Evolutionary conservation across 64 coral and sea anemone genomes (phyloP), one percentile per base, ranked within the genome.

Genomic region (Porites lutea): DNA sequence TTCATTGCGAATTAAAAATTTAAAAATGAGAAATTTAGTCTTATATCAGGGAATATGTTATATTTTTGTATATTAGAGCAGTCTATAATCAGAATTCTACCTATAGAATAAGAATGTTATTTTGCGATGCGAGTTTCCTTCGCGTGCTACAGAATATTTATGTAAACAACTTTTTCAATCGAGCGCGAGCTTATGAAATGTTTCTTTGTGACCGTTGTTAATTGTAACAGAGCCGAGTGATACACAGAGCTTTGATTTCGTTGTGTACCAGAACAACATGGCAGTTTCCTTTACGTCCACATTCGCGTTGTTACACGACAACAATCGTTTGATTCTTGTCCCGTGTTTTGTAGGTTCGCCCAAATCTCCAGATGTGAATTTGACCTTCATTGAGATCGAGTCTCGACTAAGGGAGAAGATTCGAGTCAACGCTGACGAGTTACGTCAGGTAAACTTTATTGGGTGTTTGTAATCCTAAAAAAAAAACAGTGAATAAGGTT

Each of bases 361-460:
- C 21, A 85, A 88, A 43, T 94, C 92, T 73, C 82, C 92, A 81
- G 87, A 97, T 27, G 55, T 77, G 43, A 88, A 97, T 22, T 65
- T 97, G 64, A 97, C 92, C 53, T 90, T 77, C 5, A 97, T 97
- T 15, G 95, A 97, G 87, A 79, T 97, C 21, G 95, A 97, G n/a
- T 97, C 95, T 10, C 51, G 93, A 51, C 14, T 97, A 60, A 97
- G 95, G 48, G 95, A 97, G 15, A 97, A 91, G 72, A 90, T 97
- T 15, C 85, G 95, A 97, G 75, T 87, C 44, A 94, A 94, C 75
- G 90, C 93, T 94, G 88, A 88, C 22, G 95, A 97, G 20, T 91
- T 97, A 54, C 93, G 89, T 59, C 95, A 97, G 92, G 95, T 97
- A 51, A 7, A 76, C 6, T 18, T 51, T 51, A 47, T 7, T 52